A percentile compares a stretch with the other conserved stretches of the same genome.
Evolutionary conservation across 92 coral and sea anemone species (phyloP).

Genomic region (Epizoanthus stellaris): DNA sequence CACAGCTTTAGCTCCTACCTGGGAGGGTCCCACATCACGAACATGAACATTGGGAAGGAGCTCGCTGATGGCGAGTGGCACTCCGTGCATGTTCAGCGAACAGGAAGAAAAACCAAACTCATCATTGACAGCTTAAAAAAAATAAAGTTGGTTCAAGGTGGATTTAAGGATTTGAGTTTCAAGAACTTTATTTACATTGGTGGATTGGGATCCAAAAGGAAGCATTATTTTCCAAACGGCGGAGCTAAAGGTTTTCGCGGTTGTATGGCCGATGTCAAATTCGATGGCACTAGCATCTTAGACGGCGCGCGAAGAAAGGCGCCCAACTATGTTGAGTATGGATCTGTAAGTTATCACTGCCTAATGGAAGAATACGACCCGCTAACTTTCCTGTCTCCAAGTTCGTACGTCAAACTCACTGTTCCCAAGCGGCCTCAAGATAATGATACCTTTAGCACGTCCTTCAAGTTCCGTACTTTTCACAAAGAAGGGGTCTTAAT

Average conservation of each 20-base stretch:
- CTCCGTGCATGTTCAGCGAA: conserved; percentile 62
- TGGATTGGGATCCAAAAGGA: conserved; percentile 56
- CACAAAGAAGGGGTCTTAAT: conserved; percentile 67
- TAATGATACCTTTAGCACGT: conserved; percentile 70
- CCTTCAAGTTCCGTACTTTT: conserved; percentile 80
- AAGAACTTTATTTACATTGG: conserved; percentile 70
- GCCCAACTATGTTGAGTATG: conserved; percentile 38
- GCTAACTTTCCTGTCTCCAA: conserved; percentile 63
- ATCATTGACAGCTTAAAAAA: conserved; percentile 48
- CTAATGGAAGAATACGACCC: conserved; percentile 64
- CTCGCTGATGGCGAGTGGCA: conserved; percentile 89
- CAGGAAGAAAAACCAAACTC: conserved; percentile 49
- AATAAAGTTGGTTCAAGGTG: conserved; percentile 48
- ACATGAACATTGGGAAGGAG: conserved; percentile 57
- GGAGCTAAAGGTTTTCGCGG: conserved; percentile 71
- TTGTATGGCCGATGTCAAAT: conserved; percentile 71
- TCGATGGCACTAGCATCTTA: conserved; percentile 60
- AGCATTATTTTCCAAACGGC: conserved; percentile 5
- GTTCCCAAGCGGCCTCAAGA: conserved; percentile 66
- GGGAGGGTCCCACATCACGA: conserved; percentile 62
- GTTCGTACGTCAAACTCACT: conserved; percentile 63
- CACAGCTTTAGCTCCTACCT: conserved; percentile 64
- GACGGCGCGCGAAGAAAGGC: conserved; percentile 45
- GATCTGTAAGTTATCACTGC: conserved; percentile 68
- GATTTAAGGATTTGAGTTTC: conserved; percentile 54